Conservation (phyloP, 1,140 invertebrate genomes). For the Sminthurinus signatus region DNA sequence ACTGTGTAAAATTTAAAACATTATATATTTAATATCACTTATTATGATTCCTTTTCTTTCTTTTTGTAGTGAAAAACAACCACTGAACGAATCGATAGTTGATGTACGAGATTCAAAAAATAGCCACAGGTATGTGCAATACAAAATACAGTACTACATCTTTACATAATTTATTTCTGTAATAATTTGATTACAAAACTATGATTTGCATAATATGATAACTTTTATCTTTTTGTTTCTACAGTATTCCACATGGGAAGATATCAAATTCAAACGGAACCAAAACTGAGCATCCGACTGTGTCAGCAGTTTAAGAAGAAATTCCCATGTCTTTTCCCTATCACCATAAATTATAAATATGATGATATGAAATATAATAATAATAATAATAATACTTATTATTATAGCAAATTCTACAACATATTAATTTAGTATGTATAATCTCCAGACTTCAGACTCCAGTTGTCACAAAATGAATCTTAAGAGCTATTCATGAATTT, state of each 20-base stretch:
- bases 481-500: no score
- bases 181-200: neutral
- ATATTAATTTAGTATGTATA: no score
- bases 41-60: conserved; percentile 17
- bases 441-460: no score
- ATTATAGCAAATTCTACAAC: no score
- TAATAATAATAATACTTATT: no score
- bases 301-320: conserved; percentile 2
- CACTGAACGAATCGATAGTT: conserved; percentile 54
- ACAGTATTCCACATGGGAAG: conserved; percentile 1
- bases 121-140: neutral
- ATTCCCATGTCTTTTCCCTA: no score
- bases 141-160: no score
- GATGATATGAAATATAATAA: no score
- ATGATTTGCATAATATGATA: no score
- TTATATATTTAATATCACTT: neutral
- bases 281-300: neutral
- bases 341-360: no score
- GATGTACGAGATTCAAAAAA: conserved; percentile 27
- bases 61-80: conserved; percentile 72
- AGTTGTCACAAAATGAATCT: no score
- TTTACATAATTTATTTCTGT: neutral
- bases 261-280: neutral
- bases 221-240: neutral
- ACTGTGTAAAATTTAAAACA: neutral